phyloP scores from a whole-genome alignment of 2,113 vertebrate genomes.

The Malurus cyaneus region DNA sequence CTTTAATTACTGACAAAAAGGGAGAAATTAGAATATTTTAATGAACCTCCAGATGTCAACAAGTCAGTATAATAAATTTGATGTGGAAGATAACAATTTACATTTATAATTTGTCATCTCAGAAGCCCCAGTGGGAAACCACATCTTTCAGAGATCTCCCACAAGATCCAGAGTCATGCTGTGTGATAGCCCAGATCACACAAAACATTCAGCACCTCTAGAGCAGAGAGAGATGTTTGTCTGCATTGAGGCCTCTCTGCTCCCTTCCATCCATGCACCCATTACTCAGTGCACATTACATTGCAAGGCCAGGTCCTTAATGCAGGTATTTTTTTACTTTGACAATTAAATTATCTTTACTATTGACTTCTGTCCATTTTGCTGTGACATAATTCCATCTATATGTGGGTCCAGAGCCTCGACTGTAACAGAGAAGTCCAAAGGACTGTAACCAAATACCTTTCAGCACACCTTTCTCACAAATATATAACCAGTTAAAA shows the following conservation, averaged over 20 bases:
- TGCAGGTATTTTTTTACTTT: neutral
- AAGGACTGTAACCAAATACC: neutral
- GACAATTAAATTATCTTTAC: neutral
- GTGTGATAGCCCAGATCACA: neutral
- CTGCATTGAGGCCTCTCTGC: neutral
- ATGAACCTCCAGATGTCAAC: neutral
- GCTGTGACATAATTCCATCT: neutral
- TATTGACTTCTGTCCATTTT: neutral
- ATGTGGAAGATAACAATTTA: neutral
- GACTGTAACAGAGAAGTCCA: neutral
- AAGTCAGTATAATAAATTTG: neutral
- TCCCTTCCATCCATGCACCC: neutral
- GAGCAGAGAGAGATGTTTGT: neutral
- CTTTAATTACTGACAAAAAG: slow-evolving; percentile 6
- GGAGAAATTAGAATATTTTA: neutral
- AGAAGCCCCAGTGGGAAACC: neutral
- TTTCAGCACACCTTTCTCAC: neutral
- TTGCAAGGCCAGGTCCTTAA: neutral
- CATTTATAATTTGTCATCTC: neutral
- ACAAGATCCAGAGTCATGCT: neutral
- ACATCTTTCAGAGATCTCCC: neutral
- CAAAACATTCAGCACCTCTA: neutral
- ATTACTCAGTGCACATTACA: neutral
- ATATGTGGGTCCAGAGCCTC: neutral
- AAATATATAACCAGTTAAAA: neutral